Percentiles rank a stretch among this genome's conserved stretches.
Evolutionary conservation across 2,888 invertebrate genomes (phyloP).

Genomic region (Melanchra persicariae): DNA sequence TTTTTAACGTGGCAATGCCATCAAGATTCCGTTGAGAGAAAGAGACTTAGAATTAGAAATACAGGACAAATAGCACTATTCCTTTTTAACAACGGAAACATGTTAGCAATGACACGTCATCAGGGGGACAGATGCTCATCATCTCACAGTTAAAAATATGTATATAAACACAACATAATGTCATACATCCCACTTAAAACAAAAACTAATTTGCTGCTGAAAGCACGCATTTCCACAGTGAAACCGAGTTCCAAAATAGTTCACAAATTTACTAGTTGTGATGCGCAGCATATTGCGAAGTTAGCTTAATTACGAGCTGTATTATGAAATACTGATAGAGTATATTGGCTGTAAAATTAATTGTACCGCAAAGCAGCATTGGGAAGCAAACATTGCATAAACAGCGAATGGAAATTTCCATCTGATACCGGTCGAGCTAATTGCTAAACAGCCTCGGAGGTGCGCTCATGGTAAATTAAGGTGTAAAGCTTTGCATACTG

Average conservation of each 20-base stretch:
- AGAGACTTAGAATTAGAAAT: too few species aligned
- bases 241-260: constrained; percentile 14
- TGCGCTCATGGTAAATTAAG: constrained; percentile 9
- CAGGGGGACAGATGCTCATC: background rate
- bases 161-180: background rate
- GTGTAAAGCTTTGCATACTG: constrained; percentile 9
- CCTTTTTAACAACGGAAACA: background rate
- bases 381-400: constrained; percentile 55
- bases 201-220: constrained; percentile 33
- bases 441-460: constrained; percentile 47
- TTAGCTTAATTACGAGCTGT: constrained; percentile 46
- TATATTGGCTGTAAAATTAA: constrained; percentile 53
- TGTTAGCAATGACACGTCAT: background rate
- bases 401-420: constrained; percentile 55
- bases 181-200: constrained; percentile 15
- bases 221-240: constrained; percentile 11
- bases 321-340: constrained; percentile 42
- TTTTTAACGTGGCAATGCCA: too few species aligned
- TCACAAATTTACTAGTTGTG: constrained; percentile 16
- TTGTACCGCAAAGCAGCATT: constrained; percentile 40
- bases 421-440: constrained; percentile 52
- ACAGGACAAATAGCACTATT: too few species aligned
- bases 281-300: constrained; percentile 34
- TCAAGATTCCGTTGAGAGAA: too few species aligned
- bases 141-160: background rate